Evolutionary conservation across 2,888 invertebrate genomes (phyloP).

Genomic region (Gandaritis pyraliata): DNA sequence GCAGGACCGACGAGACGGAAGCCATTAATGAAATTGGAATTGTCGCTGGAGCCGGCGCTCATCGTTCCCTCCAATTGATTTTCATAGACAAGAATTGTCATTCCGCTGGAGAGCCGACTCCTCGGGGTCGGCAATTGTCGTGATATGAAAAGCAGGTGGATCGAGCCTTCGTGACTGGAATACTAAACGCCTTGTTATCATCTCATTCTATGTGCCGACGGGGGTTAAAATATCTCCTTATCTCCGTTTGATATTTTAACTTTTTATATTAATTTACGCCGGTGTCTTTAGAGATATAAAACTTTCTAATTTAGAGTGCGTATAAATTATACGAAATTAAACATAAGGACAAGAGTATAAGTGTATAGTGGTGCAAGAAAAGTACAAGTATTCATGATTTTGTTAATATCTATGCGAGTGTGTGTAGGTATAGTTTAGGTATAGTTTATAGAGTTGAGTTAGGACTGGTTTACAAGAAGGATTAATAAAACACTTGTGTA

Average conservation of each 20-base stretch:
- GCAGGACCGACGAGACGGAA: conserved; percentile 63
- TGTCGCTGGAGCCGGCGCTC: conserved; percentile 64
- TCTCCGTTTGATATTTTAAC: conserved; percentile 64
- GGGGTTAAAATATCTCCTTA: conserved; percentile 70
- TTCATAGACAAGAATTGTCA: conserved; percentile 79
- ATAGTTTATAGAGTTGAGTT: no score
- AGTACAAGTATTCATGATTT: no score
- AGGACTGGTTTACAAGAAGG: no score
- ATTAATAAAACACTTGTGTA: no score
- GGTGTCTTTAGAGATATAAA: conserved; percentile 45
- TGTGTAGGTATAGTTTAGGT: no score
- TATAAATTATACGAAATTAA: conserved; percentile 26
- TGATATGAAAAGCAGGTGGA: conserved; percentile 83
- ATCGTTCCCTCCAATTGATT: conserved; percentile 77
- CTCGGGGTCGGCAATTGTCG: conserved; percentile 79
- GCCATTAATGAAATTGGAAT: conserved; percentile 78
- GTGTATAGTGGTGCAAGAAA: no score
- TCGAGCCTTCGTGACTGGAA: conserved; percentile 73
- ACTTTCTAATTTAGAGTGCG: conserved; percentile 38
- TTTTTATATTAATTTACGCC: conserved; percentile 63
- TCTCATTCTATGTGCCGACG: conserved; percentile 69
- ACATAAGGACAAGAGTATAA: no score
- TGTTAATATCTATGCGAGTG: no score
- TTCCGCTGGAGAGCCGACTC: conserved; percentile 71
- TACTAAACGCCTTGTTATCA: conserved; percentile 79